Evolutionary conservation across 2,797 vertebrate species (phyloP).

Genomic region (Mormyrops boulengeri): DNA sequence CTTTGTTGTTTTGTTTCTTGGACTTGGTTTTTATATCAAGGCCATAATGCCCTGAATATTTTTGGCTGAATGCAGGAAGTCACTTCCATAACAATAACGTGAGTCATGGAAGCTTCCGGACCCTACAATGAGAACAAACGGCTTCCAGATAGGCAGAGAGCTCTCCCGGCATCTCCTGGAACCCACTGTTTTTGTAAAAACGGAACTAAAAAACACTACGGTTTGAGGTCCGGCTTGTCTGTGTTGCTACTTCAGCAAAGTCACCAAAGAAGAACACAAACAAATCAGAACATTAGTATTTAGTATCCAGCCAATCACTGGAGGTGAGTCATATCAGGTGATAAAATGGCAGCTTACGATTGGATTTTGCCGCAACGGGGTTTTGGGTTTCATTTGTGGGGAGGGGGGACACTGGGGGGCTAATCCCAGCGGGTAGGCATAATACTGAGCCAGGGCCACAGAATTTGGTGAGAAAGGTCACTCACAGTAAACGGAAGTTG

Average conservation of each 20-base stretch:
- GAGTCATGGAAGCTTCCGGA: conserved; percentile 26
- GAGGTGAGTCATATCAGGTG: conserved; percentile 11
- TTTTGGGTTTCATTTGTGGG: not conserved
- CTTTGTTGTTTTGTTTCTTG: conserved; percentile 2
- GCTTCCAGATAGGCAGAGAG: conserved; percentile 1
- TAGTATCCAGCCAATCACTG: not conserved
- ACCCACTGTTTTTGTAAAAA: conserved; percentile 31
- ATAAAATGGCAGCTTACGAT: conserved; percentile 36
- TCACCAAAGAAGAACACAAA: not conserved
- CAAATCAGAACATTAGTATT: not conserved
- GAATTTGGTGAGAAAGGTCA: conserved; percentile 66
- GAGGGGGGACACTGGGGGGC: not conserved
- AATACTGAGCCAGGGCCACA: conserved; percentile 57
- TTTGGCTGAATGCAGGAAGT: conserved; percentile 38
- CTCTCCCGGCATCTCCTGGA: conserved; percentile 24
- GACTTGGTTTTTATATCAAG: not conserved
- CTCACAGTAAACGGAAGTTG: conserved; percentile 63
- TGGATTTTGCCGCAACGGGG: conserved; percentile 33
- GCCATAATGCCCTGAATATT: conserved; percentile 19
- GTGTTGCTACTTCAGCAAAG: not conserved
- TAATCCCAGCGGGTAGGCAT: conserved; percentile 55
- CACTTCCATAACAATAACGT: conserved; percentile 1
- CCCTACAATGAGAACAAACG: conserved; percentile 25
- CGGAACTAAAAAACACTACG: conserved; percentile 20
- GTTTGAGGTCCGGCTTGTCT: not conserved